These are phyloP conservation scores for Spicauda simplicius DNA, from an alignment of 2,888 invertebrate genomes.

Conservation along the genomic window DNA sequence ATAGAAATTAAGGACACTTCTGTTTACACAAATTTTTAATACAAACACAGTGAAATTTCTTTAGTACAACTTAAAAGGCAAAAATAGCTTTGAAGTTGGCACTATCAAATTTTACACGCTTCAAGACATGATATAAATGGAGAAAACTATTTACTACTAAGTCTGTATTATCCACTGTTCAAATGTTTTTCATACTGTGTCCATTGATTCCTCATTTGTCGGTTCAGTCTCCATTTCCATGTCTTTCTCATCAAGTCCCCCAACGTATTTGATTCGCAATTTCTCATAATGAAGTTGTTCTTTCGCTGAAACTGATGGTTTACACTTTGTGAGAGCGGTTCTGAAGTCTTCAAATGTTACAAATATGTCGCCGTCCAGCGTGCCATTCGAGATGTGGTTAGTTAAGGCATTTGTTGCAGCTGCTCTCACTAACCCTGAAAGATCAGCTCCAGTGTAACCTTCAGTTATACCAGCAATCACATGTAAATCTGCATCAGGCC, in stretches of 20 bases:
- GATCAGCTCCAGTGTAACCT: slow-evolving; percentile 97
- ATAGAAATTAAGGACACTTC: slow-evolving; percentile 35
- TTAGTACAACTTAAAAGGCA: slow-evolving; percentile 24
- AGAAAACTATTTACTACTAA: slow-evolving; percentile 47
- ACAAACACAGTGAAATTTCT: slow-evolving; percentile 16
- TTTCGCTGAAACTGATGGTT: slow-evolving; percentile 94
- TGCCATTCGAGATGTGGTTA: slow-evolving; percentile 87
- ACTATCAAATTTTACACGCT: slow-evolving; percentile 60
- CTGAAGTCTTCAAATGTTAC: slow-evolving; percentile 90
- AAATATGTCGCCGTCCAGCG: slow-evolving; percentile 81
- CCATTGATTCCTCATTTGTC: slow-evolving; percentile 78
- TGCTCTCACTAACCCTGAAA: slow-evolving; percentile 94
- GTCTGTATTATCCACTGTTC: slow-evolving; percentile 53
- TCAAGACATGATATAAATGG: slow-evolving; percentile 49
- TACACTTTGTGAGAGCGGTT: slow-evolving; percentile 90
- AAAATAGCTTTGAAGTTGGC: slow-evolving; percentile 60
- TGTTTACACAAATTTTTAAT: slow-evolving; percentile 2
- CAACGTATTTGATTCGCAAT: slow-evolving; percentile 87
- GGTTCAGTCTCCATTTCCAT: slow-evolving; percentile 85
- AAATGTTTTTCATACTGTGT: slow-evolving; percentile 71
- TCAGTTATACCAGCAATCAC: slow-evolving; percentile 88
- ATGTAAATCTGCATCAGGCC: slow-evolving; percentile 90
- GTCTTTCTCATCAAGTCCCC: slow-evolving; percentile 76
- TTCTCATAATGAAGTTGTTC: slow-evolving; percentile 92
- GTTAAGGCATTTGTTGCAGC: slow-evolving; percentile 93